A percentile compares a stretch with the other conserved stretches of the same genome.
Conservation (phyloP, 1,140 invertebrate species). For the Dreissena polymorpha region DNA sequence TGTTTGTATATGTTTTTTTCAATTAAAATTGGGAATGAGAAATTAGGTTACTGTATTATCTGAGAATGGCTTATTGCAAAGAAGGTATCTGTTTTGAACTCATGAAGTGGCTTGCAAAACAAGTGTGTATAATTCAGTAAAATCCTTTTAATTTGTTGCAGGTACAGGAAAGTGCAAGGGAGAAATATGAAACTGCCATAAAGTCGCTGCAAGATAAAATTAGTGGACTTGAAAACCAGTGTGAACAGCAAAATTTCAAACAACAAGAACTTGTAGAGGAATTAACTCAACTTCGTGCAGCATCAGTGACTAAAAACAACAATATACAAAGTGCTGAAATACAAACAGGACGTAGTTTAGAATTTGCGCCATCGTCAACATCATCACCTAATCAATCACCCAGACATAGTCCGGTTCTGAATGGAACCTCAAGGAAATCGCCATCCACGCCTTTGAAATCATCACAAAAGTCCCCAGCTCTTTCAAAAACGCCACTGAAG, state of each 20-base stretch:
- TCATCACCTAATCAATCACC: slow-evolving; percentile 55
- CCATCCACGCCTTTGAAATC: slow-evolving; percentile 32
- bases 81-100: too few species aligned
- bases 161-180: slow-evolving; percentile 74
- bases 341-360: slow-evolving; percentile 50
- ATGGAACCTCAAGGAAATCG: slow-evolving; percentile 14
- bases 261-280: slow-evolving; percentile 94
- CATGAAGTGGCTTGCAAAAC: too few species aligned
- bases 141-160: slow-evolving; percentile 44
- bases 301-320: slow-evolving; percentile 49
- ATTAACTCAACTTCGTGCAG: slow-evolving; percentile 81
- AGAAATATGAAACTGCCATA: slow-evolving; percentile 78
- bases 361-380: slow-evolving; percentile 50
- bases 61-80: too few species aligned
- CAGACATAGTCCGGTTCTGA: slow-evolving; percentile 30
- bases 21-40: too few species aligned
- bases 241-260: slow-evolving; percentile 91
- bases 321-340: slow-evolving; percentile 47
- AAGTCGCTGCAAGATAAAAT: slow-evolving; percentile 83
- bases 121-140: too few species aligned
- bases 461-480: slow-evolving; percentile 12
- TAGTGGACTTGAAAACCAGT: slow-evolving; percentile 77
- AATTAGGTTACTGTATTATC: too few species aligned
- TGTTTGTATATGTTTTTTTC: too few species aligned
- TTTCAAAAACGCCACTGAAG: slow-evolving; percentile 13